Evolutionary conservation across 1,140 invertebrate species (phyloP), one percentile per base, ranked within the genome.

Genomic region (Nymphalis io): DNA sequence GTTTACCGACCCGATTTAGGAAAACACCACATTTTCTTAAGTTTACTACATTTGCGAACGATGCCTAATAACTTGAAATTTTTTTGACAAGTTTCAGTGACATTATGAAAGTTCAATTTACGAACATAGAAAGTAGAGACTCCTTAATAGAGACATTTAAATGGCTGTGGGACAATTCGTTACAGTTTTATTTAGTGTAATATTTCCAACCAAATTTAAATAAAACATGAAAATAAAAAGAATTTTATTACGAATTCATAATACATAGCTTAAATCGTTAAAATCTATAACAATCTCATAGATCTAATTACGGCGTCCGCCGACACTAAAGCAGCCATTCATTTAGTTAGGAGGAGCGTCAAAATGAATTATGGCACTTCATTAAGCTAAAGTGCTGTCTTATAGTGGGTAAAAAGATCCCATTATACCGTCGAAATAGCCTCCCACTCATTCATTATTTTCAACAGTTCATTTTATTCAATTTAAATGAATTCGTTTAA

Each of bases 311-410:
- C 76, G 60, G 63, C 53, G 62, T 65, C 51, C 65, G 68, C 72
- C 62, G 51, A 74, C 67, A 74, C 70, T 75, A 72, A 55, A 69
- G 74, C 64, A 76, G 68, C 71, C 68, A 75, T 80, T 76, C 71
- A 76, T 80, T 72, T 78, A 79, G 75, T 75, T 78, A 78, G 72
- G 61, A 72, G 73, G 74, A 68, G 76, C 81, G 76, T 81, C 82
- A 85, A 84, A 86, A 83, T 82, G 75, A 86, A 83, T 86, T 83
- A 84, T 80, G 76, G 74, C 77, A 84, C 79, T 83, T 84, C 79
- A 86, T 84, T 86, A 86, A 74, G 76, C 79, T 72, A 78, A 86
- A 86, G 82, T 84, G 84, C 81, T 83, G 79, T 79, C 78, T 79
- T 84, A 80, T 80, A 81, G 77, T 74, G 74, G 75, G 76, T 82